Base-by-base conservation (phyloP, 2,113 vertebrate species). In the Balaeniceps rex region DNA sequence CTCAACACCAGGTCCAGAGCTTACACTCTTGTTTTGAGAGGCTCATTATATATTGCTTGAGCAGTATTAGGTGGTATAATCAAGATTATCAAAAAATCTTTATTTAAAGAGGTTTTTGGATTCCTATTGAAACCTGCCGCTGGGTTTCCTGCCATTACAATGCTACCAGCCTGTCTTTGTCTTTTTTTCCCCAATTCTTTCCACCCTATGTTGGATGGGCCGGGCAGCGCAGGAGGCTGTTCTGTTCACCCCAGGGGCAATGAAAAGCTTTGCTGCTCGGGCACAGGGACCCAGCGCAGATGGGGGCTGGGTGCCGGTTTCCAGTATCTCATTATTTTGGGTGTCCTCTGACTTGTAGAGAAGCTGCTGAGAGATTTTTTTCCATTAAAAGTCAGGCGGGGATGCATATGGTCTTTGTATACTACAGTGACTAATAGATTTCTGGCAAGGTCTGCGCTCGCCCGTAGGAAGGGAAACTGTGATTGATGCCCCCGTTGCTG, bases 361-460 rank as follows among this genome's bases (percentile, higher is more conserved):
- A 91, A 94, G 92, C 65, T 40, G 44, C 63, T 65, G 93, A 69
- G 93, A 76, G 70, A 77, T 85, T 72, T 95, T 82, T 95, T 94
- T 66, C 87, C 93, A 85, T 95, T 75, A 61, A n/a, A 87, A 94
- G 93, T 77, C 95, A 74, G 89, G 68, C 34, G 0, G 75, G 63
- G 38, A 46, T 91, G 49, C 96, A 84, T 95, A 89, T 81, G 91
- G 80, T 78, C 96, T 89, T 90, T 93, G 95, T 96, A 94, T 95
- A 95, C 90, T 65, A 95, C 90, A 65, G 77, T 95, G 95, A 94
- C 96, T 95, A 95, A 96, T 91, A 64, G 44, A 83, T 88, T 95
- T 95, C 84, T 95, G 95, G 95, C 94, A 91, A 92, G 78, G 63
- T 84, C 63, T 46, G 80, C 4, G 11, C 54, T 90, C 5, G 22